Evolutionary conservation across 2,888 invertebrate species (phyloP).

Genomic region (Thymelicus acteon): DNA sequence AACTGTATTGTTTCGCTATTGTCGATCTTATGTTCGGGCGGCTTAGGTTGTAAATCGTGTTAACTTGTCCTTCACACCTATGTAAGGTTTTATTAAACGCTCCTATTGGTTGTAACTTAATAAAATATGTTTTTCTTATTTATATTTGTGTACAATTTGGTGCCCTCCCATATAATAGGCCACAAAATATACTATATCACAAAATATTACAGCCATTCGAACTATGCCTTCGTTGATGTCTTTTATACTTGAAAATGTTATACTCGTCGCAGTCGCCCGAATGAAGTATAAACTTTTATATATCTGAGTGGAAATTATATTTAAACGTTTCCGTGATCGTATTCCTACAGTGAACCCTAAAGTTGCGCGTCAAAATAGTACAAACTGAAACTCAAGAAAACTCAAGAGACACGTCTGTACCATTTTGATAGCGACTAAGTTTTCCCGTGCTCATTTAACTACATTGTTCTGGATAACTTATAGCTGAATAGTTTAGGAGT

Average conservation of each 20-base stretch:
- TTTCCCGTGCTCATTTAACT: constrained; percentile 12
- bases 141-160: too few species aligned
- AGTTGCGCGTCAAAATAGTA: constrained; percentile 20
- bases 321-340: constrained; percentile 17
- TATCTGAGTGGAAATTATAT: constrained; percentile 8
- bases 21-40: constrained; percentile 29
- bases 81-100: not conserved
- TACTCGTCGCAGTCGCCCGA: constrained; percentile 23
- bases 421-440: constrained; percentile 9
- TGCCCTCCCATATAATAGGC: too few species aligned
- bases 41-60: constrained; percentile 3
- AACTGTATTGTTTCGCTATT: constrained; percentile 32
- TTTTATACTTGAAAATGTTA: not conserved
- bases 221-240: constrained; percentile 7
- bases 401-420: too few species aligned
- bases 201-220: too few species aligned
- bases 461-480: constrained; percentile 85
- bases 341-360: constrained; percentile 20
- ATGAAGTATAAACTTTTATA: constrained; percentile 4
- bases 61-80: too few species aligned
- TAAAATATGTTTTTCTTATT: too few species aligned
- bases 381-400: constrained; percentile 20
- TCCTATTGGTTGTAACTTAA: not conserved
- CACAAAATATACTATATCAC: too few species aligned
- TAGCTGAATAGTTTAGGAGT: constrained; percentile 71